Evolutionary conservation across 2,888 invertebrate genomes (phyloP).

Genomic region (Lasius platythorax): DNA sequence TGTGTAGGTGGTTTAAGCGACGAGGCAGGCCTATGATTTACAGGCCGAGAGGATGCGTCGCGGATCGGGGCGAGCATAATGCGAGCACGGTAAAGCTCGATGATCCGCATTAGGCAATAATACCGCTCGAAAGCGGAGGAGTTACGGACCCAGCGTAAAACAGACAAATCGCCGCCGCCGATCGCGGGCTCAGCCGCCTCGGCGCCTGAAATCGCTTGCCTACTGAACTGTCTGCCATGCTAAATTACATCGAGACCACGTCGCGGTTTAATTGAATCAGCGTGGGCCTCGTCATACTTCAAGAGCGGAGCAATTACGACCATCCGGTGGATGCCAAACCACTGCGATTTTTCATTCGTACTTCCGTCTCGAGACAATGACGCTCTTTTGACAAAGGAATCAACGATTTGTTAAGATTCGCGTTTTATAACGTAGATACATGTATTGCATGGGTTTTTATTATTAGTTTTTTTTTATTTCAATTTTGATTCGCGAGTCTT

Average conservation of each 20-base stretch:
- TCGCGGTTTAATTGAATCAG: slow-evolving; percentile 70
- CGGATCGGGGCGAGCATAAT: slow-evolving; percentile 60
- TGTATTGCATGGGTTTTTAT: neutral
- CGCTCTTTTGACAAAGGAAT: neutral
- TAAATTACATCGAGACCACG: slow-evolving; percentile 63
- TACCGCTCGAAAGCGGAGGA: slow-evolving; percentile 56
- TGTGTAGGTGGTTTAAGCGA: slow-evolving; percentile 62
- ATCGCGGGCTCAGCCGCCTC: slow-evolving; percentile 11
- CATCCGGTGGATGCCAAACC: neutral
- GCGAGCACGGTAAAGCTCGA: slow-evolving; percentile 68
- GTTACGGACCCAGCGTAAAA: slow-evolving; percentile 59
- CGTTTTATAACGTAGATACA: neutral
- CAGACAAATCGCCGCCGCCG: slow-evolving; percentile 51
- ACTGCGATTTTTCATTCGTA: neutral
- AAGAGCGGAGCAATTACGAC: slow-evolving; percentile 6
- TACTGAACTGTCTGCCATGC: slow-evolving; percentile 17
- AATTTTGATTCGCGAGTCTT: neutral
- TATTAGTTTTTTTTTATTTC: neutral
- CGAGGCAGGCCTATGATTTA: slow-evolving; percentile 65
- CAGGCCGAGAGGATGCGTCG: slow-evolving; percentile 52
- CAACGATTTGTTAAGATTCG: neutral
- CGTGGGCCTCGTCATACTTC: slow-evolving; percentile 32
- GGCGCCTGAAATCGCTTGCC: slow-evolving; percentile 33
- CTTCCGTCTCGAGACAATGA: neutral
- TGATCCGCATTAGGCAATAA: slow-evolving; percentile 73